Percentiles rank a stretch among this genome's conserved stretches.
Conservation (phyloP, 2,113 vertebrate species). For the Oxyura jamaicensis region DNA sequence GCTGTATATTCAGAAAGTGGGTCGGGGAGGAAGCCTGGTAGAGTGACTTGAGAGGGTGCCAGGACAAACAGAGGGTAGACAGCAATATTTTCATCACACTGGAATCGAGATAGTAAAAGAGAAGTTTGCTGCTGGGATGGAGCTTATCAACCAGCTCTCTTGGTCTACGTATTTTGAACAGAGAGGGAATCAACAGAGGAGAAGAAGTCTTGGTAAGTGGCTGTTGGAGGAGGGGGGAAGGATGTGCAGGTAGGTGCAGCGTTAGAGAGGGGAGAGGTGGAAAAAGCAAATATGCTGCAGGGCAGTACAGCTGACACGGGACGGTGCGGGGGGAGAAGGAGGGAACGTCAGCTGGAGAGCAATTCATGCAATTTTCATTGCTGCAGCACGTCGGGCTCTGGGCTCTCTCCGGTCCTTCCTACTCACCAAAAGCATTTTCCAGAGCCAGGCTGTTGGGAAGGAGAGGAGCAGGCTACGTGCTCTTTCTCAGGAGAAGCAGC, state of each 20-base stretch:
- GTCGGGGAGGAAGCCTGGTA: conserved; percentile 14
- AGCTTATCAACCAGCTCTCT: conserved; percentile 27
- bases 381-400: not conserved
- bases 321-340: not conserved
- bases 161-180: conserved; percentile 21
- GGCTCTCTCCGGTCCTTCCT: not conserved
- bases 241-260: not conserved
- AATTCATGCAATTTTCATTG: not conserved
- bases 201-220: conserved; percentile 27
- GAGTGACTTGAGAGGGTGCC: not conserved
- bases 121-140: conserved; percentile 14
- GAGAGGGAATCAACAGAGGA: conserved; percentile 11
- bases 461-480: not conserved
- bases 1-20: conserved; percentile 24
- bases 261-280: not conserved
- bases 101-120: not conserved
- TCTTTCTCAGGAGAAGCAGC: not conserved
- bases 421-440: not conserved
- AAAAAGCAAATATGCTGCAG: not conserved
- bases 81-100: not conserved
- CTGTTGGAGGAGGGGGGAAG: not conserved
- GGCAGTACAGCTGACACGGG: not conserved
- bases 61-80: conserved; percentile 17
- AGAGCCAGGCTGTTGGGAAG: not conserved
- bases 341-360: not conserved